A percentile compares a stretch with the other conserved stretches of the same genome.
Conservation (phyloP, 1,140 invertebrate genomes). For the Cyclina sinensis region DNA sequence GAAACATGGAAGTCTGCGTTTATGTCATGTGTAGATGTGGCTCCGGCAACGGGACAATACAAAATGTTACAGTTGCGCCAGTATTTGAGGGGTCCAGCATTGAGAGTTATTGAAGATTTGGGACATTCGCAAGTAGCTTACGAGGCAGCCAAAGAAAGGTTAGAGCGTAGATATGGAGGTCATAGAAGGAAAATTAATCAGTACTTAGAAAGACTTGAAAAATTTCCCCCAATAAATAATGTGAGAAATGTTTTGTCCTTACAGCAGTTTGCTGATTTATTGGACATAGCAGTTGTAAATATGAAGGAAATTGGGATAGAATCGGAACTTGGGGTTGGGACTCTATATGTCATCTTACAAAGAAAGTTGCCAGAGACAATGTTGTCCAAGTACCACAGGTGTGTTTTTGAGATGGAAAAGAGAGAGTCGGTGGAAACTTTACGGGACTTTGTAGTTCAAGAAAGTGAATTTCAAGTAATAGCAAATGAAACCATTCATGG, state of each 20-base stretch:
- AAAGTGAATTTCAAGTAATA: background rate
- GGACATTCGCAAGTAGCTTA: too few species aligned
- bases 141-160: conserved; percentile 10
- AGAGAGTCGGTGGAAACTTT: background rate
- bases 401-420: background rate
- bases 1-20: too few species aligned
- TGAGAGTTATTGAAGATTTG: too few species aligned
- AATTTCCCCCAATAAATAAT: background rate
- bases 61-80: too few species aligned
- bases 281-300: too few species aligned
- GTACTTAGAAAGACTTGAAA: background rate
- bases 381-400: background rate
- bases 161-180: conserved; percentile 2
- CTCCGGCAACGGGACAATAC: too few species aligned
- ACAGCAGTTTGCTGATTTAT: background rate
- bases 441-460: background rate
- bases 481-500: conserved; percentile 25
- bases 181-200: background rate
- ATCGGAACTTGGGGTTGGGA: background rate
- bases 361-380: conserved; percentile 25
- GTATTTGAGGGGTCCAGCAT: too few species aligned
- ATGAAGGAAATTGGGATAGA: background rate
- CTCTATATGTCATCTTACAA: background rate
- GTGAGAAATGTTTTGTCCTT: background rate
- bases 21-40: too few species aligned